These are phyloP conservation scores for Oreortyx pictus DNA, from an alignment of 2,797 vertebrate genomes.

Conservation along the genomic window DNA sequence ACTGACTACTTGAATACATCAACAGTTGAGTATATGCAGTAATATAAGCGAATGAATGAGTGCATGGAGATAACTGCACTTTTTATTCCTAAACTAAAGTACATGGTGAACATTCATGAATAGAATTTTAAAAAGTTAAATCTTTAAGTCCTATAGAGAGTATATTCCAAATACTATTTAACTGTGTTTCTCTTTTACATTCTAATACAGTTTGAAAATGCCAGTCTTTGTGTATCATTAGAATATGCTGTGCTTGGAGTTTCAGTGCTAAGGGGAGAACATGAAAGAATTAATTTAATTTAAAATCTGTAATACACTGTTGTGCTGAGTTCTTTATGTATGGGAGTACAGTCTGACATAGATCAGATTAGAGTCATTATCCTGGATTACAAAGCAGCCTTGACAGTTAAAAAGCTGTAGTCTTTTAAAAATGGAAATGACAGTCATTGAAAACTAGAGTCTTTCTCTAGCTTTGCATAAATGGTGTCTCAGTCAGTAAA, in stretches of 20 bases:
- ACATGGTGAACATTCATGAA: neutral
- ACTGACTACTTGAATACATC: neutral
- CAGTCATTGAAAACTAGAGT: neutral
- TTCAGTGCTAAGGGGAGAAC: neutral
- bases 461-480: neutral
- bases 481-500: neutral
- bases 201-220: neutral
- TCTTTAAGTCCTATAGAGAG: neutral
- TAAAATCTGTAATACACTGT: neutral
- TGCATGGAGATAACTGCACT: rapidly evolving
- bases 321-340: neutral
- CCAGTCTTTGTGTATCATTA: neutral
- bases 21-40: neutral
- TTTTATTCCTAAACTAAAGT: neutral
- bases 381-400: neutral
- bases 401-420: neutral
- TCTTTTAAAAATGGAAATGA: neutral
- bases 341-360: neutral
- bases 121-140: neutral
- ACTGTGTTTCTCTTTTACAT: neutral
- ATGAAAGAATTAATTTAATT: neutral
- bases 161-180: neutral
- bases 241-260: neutral
- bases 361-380: neutral
- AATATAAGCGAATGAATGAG: rapidly evolving